Evolutionary conservation across 92 coral and sea anemone genomes (phyloP), one percentile per base, ranked within the genome.

Genomic region (Micromussa lordhowensis): DNA sequence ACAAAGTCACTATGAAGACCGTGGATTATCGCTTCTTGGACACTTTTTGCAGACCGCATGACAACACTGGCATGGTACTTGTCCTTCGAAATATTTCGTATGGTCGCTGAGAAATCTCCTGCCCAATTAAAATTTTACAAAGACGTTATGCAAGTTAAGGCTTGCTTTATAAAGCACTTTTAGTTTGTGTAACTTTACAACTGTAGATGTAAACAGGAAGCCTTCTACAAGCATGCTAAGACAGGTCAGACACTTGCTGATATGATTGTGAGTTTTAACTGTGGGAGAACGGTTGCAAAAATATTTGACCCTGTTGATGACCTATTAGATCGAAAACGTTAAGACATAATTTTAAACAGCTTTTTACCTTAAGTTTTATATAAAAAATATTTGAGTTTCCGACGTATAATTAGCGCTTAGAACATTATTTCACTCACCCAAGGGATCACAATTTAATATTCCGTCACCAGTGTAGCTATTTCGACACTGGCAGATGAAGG

Each of bases 31-130:
- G 88, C 88, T 58, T 58, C 61, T 16, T 24, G 88, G 18, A 74
- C 69, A 36, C 82, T 74, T 74, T 75, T 75, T 22, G 76, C 58
- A 17, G 88, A 85, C 0, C 88, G 82, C 63, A 75, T 36, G 12
- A 85, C 58, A 40, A 64, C 24, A 35, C 75, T 85, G 58, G 88
- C 74, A 16, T 36, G 72, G 13, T 85, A 85, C 19, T 75, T 85
- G 88, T 85, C 82, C 34, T 85, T 85, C 16, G 88, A 85, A 58
- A 85, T 75, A 26, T 75, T 57, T 28, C 81, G 28, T 22, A 75
- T 75, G 18, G 82, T 55, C 34, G 40, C 88, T 0, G 82, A 55
- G 75, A 85, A 85, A 22, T 85, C 88, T 1, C 88, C 88, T 85
- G 48, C 7, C 63, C 63, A 21, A 57, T 1, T 15, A 3, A 17